These are phyloP conservation scores for Hydrozoanthus tunicans DNA, from an alignment of 64 coral and sea anemone species.

Conservation along the genomic window DNA sequence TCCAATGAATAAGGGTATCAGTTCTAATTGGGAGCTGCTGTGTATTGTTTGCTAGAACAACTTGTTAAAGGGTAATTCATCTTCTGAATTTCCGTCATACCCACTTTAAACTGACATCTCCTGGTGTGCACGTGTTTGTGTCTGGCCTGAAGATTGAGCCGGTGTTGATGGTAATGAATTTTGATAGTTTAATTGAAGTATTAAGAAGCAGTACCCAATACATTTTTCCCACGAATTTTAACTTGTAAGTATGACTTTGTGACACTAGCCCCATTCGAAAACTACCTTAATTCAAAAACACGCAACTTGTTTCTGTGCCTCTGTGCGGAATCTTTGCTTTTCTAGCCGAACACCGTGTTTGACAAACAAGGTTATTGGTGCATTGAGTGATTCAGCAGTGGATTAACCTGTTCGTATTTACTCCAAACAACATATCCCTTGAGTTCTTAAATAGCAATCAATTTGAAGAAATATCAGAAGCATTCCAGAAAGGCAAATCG, in stretches of 20 bases:
- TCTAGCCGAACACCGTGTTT: background rate
- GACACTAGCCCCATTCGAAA: background rate
- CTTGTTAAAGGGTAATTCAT: slow-evolving; percentile 52
- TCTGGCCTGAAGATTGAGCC: background rate
- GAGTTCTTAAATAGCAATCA: slow-evolving; percentile 12
- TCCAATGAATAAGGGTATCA: slow-evolving; percentile 42
- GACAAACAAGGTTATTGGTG: slow-evolving; percentile 42
- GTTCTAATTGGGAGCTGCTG: slow-evolving; percentile 49
- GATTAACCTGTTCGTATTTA: slow-evolving; percentile 39
- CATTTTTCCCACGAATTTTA: background rate
- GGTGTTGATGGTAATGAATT: slow-evolving; percentile 13
- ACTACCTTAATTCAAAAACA: slow-evolving; percentile 12
- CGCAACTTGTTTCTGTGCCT: slow-evolving; percentile 21
- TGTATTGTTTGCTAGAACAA: slow-evolving; percentile 58
- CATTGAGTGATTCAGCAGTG: background rate
- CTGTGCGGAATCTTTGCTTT: background rate
- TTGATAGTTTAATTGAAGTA: slow-evolving; percentile 33
- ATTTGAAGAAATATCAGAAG: slow-evolving; percentile 4
- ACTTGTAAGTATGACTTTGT: background rate
- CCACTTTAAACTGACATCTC: slow-evolving; percentile 1
- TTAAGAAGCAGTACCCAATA: slow-evolving; percentile 19
- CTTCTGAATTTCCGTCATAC: background rate
- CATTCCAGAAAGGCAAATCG: slow-evolving; percentile 11
- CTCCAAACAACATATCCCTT: slow-evolving; percentile 29
- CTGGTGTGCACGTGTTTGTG: slow-evolving; percentile 37